Base-by-base conservation (phyloP, 2,113 vertebrate genomes). In the Leucopsar rothschildi region DNA sequence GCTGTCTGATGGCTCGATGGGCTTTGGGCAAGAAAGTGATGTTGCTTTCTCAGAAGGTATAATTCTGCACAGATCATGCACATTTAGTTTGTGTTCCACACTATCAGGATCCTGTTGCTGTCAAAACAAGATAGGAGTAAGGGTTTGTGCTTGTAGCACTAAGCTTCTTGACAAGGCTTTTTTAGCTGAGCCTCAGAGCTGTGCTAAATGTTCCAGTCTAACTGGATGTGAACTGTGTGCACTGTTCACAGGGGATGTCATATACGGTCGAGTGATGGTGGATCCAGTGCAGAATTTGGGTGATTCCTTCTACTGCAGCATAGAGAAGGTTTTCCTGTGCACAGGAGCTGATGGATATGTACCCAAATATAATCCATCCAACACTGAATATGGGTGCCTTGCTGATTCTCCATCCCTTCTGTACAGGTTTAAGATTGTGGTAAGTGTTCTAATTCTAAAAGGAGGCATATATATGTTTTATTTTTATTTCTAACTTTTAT, bases 281-380 rank as follows among this genome's bases (percentile, higher is more conserved):
- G 99, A 99, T 94, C 99, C 99, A 5, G 99, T 99, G 81, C 99
- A 99, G 97, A 99, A 99, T 91, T 96, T 99, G 33, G 99, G 99
- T 12, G 98, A 98, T 82, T 99, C 99, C n/a, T 99, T 99, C 97
- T 97, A 98, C 98, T 99, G 99, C 86, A 99, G 97, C 96, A 99
- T 99, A 15, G 99, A 99, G 97, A 99, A 99, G 88, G 99, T 99
- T 72, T 99, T 98, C 96, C 98, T 99, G 11, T 99, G 99, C 97
- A 99, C 99, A 1, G 99, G 99, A 24, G 98, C 99, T 8, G 99
- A 99, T 63, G 99, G 99, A 91, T 99, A 99, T 6, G 98, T 99
- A 15, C 99, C 99, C 59, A 99, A 99, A 95, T 99, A 99, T 81
- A 98, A 98, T 79, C 99, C 99, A 1, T 89, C 96, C 17, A 98